Percentiles rank a stretch among this genome's conserved stretches.
Conservation (phyloP, 2,113 vertebrate genomes). For the Entelurus aequoreus region DNA sequence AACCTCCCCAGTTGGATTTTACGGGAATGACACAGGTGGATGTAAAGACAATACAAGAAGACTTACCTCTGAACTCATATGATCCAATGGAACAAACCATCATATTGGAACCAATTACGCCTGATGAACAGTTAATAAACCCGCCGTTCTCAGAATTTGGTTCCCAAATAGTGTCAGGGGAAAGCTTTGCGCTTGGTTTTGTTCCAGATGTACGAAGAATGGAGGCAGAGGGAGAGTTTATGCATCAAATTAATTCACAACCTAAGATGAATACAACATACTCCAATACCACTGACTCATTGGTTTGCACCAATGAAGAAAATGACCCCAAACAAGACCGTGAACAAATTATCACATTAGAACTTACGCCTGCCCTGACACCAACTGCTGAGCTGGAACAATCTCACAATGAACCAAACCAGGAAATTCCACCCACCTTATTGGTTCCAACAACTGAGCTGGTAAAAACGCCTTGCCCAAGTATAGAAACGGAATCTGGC, state of each 20-base stretch:
- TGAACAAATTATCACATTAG: slow-evolving; percentile 59
- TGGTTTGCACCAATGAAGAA: slow-evolving; percentile 34
- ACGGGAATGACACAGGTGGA: slow-evolving; percentile 34
- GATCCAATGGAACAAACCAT: slow-evolving; percentile 56
- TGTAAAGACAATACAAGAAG: slow-evolving; percentile 19
- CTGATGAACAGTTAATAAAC: slow-evolving; percentile 53
- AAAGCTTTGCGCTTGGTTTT: slow-evolving; percentile 32
- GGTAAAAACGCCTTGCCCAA: slow-evolving; percentile 18
- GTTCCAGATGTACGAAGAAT: slow-evolving; percentile 27
- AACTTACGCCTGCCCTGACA: slow-evolving; percentile 55
- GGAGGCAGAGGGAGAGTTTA: slow-evolving; percentile 24
- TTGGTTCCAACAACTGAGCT: slow-evolving; percentile 33
- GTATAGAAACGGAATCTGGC: slow-evolving; percentile 10
- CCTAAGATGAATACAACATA: slow-evolving; percentile 13
- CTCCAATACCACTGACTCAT: slow-evolving; percentile 25
- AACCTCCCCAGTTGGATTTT: slow-evolving; percentile 41
- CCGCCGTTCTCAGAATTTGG: slow-evolving; percentile 39
- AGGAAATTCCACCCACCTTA: slow-evolving; percentile 26
- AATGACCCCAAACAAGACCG: slow-evolving; percentile 35
- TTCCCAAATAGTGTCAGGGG: slow-evolving; percentile 28
- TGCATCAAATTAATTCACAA: slow-evolving; percentile 42
- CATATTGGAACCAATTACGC: slow-evolving; percentile 61
- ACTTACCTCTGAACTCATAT: slow-evolving; percentile 23
- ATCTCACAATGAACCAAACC: slow-evolving; percentile 28
- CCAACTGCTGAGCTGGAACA: slow-evolving; percentile 53